phyloP scores from a whole-genome alignment of 2,888 invertebrate genomes.

The Leptopilina myrica region DNA sequence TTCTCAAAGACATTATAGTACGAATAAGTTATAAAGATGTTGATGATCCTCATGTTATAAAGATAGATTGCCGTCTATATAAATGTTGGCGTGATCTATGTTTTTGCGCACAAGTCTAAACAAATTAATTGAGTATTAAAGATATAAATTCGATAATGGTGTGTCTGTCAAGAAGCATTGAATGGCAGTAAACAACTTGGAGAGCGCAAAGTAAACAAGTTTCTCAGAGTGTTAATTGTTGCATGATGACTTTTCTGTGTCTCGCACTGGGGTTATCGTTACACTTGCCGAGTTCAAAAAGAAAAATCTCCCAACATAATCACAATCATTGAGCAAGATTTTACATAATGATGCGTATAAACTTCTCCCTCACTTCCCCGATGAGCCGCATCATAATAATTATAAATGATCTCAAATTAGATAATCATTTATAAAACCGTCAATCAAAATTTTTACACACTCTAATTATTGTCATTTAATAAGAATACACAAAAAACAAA shows the following conservation, averaged over 20 bases:
- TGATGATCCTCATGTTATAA: not conserved
- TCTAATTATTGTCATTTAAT: no score
- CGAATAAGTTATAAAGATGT: no score
- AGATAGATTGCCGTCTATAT: not conserved
- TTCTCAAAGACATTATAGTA: no score
- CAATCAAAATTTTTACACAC: no score
- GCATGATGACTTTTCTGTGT: constrained; percentile 46
- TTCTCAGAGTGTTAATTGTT: constrained; percentile 37
- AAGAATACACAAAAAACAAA: no score
- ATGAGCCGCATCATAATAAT: no score
- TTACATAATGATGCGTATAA: constrained; percentile 49
- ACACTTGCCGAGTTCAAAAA: constrained; percentile 34
- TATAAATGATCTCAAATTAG: not conserved
- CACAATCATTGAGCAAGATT: constrained; percentile 52
- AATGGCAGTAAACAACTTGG: constrained; percentile 31
- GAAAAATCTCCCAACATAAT: constrained; percentile 49
- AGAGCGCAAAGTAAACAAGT: constrained; percentile 38
- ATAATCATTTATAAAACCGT: not conserved
- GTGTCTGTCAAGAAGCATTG: constrained; percentile 15
- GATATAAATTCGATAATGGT: constrained; percentile 31
- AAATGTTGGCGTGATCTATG: not conserved
- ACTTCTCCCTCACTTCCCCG: not conserved
- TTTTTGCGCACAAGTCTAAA: not conserved
- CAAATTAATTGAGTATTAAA: constrained; percentile 24
- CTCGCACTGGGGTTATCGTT: constrained; percentile 49